Evolutionary conservation across 2,888 invertebrate genomes (phyloP).

Genomic region (Pyrochroa serraticornis): DNA sequence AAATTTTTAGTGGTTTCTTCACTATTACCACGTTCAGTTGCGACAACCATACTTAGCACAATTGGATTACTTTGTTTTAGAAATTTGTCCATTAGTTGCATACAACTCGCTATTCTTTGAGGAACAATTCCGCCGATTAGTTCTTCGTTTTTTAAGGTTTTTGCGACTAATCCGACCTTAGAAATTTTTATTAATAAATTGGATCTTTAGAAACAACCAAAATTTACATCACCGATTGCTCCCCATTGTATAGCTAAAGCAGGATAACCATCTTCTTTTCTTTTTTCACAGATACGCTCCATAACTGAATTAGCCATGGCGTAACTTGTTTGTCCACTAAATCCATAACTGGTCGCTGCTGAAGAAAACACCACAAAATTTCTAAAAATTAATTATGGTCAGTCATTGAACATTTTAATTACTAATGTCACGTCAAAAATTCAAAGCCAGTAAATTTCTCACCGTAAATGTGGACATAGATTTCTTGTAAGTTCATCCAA

Average conservation of each 20-base stretch:
- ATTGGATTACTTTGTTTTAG: slow-evolving; percentile 58
- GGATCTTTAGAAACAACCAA: background rate
- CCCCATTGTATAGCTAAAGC: slow-evolving; percentile 44
- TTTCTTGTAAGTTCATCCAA: slow-evolving; percentile 65
- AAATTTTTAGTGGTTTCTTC: slow-evolving; percentile 68
- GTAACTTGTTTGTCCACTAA: slow-evolving; percentile 42
- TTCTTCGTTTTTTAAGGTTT: slow-evolving; percentile 72
- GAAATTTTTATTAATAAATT: background rate
- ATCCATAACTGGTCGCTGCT: slow-evolving; percentile 38
- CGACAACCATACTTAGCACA: slow-evolving; percentile 84
- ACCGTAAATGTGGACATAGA: slow-evolving; percentile 43
- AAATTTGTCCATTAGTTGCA: slow-evolving; percentile 65
- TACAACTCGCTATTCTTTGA: slow-evolving; percentile 83
- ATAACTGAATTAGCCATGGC: slow-evolving; percentile 43
- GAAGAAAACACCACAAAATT: slow-evolving; percentile 43
- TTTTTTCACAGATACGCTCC: slow-evolving; percentile 41
- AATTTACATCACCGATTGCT: slow-evolving; percentile 61
- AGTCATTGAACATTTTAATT: too few relatives aligned
- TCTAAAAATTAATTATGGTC: slow-evolving; percentile 19
- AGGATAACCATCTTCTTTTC: slow-evolving; percentile 37
- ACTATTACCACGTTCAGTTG: slow-evolving; percentile 76
- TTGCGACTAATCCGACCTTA: slow-evolving; percentile 77
- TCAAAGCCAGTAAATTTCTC: too few relatives aligned
- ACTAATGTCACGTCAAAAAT: too few relatives aligned
- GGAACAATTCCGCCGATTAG: slow-evolving; percentile 83